Conservation (phyloP, 1,140 invertebrate genomes). For the Theocolax elegans region DNA sequence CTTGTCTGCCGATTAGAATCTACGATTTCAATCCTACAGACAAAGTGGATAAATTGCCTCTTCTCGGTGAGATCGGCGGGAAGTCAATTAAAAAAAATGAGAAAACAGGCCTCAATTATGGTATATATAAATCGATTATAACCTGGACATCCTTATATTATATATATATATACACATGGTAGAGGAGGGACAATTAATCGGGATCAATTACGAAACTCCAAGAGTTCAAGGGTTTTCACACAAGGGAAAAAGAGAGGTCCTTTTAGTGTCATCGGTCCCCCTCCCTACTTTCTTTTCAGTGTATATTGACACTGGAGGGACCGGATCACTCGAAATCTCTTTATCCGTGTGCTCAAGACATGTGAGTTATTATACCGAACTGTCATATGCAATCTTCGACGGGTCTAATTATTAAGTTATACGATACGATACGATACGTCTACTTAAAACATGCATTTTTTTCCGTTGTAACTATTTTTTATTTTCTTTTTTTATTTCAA, state of each 20-base stretch:
- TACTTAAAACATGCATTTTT: too few species aligned
- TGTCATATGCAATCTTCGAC: constrained; percentile 9
- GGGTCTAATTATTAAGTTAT: constrained; percentile 5
- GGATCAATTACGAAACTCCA: constrained; percentile 20
- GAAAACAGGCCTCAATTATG: constrained; percentile 30
- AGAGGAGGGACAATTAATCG: constrained; percentile 14
- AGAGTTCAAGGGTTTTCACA: neutral
- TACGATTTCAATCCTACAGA: constrained; percentile 48
- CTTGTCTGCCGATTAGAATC: constrained; percentile 54
- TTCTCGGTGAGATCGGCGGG: constrained; percentile 13
- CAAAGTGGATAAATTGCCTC: constrained; percentile 52
- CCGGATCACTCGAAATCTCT: neutral
- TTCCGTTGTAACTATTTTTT: too few species aligned
- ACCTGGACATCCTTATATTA: neutral
- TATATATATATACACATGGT: neutral
- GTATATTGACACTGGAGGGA: neutral
- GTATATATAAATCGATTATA: constrained; percentile 21
- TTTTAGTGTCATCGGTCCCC: neutral
- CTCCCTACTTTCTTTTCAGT: neutral
- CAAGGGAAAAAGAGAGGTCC: neutral
- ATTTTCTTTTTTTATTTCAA: too few species aligned
- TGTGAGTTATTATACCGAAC: neutral
- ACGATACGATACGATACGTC: too few species aligned
- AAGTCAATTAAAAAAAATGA: constrained; percentile 30
- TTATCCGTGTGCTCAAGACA: neutral